phyloP scores from a whole-genome alignment of 1,140 invertebrate genomes.

The Mamestra configurata region DNA sequence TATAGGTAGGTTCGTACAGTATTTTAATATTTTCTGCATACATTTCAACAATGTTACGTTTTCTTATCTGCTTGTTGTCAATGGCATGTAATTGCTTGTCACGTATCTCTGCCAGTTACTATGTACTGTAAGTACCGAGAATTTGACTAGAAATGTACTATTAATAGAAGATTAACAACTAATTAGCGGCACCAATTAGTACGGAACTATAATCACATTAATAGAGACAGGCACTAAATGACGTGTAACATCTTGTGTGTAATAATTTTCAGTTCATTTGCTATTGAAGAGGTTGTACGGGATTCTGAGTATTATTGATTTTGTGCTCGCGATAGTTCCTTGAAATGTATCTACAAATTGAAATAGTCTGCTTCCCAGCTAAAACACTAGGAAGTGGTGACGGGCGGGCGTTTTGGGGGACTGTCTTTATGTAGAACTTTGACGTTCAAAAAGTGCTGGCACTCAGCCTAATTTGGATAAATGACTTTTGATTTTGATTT shows the following conservation, averaged over 20 bases:
- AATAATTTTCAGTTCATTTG: slow-evolving; percentile 21
- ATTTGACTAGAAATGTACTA: slow-evolving; percentile 3
- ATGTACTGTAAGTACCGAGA: not conserved
- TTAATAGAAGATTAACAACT: slow-evolving; percentile 2
- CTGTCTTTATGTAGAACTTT: too few species aligned
- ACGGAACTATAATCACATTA: slow-evolving; percentile 25
- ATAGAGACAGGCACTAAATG: not conserved
- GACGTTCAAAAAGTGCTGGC: too few species aligned
- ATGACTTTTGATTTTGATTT: too few species aligned
- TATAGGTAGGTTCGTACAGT: not conserved
- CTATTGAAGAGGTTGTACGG: not conserved
- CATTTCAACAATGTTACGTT: slow-evolving; percentile 30
- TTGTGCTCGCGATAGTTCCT: not conserved
- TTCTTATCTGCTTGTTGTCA: not conserved
- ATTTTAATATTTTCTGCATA: not conserved
- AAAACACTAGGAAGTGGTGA: too few species aligned
- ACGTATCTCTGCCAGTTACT: not conserved
- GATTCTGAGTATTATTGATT: not conserved
- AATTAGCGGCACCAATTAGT: slow-evolving; percentile 31
- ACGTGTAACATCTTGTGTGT: slow-evolving; percentile 25
- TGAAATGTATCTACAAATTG: too few species aligned
- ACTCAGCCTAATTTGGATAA: too few species aligned
- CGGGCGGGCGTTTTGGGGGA: too few species aligned
- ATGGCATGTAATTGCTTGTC: not conserved
- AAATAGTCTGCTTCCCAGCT: too few species aligned